Base-by-base conservation (phyloP, 1,140 invertebrate genomes). In the Pachypeltis micranthus region DNA sequence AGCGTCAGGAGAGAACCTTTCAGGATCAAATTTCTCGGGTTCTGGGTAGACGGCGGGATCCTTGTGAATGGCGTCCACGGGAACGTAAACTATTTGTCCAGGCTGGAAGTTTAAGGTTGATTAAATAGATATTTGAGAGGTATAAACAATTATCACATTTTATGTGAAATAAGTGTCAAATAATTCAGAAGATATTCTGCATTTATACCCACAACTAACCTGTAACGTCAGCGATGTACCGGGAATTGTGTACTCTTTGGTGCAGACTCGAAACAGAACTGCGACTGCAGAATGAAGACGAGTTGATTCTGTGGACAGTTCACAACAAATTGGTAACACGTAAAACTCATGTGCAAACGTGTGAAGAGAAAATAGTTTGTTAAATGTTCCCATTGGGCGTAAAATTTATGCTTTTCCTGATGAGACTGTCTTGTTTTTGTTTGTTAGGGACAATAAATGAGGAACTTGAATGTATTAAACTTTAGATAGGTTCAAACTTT, bases 91-190 rank as follows among this genome's bases (percentile, higher is more conserved):
- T 19, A 23, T 29, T 4, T 59, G 12, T 4, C 47, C 47, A 14
- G 47, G 25, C 16, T 59, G 25, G 2, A 82, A 71, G 0, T 75
- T 65, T 0, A 72, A 0, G 80, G 79, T 1, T 73, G 84, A 65
- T 81, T 39, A 39, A 39, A 10, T 39, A n/a, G n/a, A n/a, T n/a
- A n/a, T n/a, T n/a, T n/a, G n/a, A n/a, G n/a, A n/a, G n/a, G n/a
- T 82, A 14, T 83, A 82, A 70, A 83, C 86, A 2, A 82, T 81
- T 14, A 85, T 68, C 63, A 77, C 63, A 1, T 39, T 63, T n/a
- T 31, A 27, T 12, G 71, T 39, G 7, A 10, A 10, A 39, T 39
- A 39, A 39, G 7, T 39, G 7, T n/a, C 34, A 10, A 7, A 7
- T 72, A 19, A 67, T 63, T 51, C 71, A 68, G n/a, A n/a, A 39